Conservation (phyloP, 2,888 invertebrate species). For the Cyaniris semiargus region DNA sequence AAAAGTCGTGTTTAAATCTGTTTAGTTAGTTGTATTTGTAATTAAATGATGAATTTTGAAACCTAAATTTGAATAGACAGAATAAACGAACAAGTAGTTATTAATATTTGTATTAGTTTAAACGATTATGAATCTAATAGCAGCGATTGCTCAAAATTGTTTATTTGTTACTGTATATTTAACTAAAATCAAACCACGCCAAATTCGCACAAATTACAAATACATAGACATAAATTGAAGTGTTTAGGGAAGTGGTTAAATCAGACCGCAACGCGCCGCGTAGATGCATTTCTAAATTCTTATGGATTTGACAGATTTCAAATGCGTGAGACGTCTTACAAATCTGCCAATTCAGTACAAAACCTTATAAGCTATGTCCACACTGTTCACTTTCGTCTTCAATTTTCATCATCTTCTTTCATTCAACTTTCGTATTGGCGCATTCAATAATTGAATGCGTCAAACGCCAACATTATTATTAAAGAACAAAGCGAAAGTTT, state of each 20-base stretch:
- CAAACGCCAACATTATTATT: no score
- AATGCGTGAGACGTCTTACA: no score
- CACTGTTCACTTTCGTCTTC: no score
- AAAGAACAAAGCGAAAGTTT: no score
- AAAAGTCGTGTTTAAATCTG: neutral
- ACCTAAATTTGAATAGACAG: conserved; percentile 4
- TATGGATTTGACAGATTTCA: no score
- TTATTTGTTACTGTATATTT: neutral
- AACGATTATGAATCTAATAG: neutral
- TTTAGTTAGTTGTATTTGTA: neutral
- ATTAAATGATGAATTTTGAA: conserved; percentile 6
- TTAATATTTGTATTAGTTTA: conserved; percentile 16
- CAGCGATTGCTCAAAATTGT: neutral
- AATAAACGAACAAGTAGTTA: conserved; percentile 10
- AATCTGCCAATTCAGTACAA: no score
- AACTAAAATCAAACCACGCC: neutral
- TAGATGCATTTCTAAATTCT: no score
- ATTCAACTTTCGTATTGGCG: no score
- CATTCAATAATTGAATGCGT: no score
- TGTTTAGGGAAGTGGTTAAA: neutral
- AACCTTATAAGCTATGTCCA: no score
- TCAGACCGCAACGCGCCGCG: no score
- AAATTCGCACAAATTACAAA: neutral
- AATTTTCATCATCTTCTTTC: no score
- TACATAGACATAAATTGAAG: neutral